A percentile compares a stretch with the other conserved stretches of the same genome.
Conservation (phyloP, 2,888 invertebrate species). For the Lordiphosa fenestrarum region DNA sequence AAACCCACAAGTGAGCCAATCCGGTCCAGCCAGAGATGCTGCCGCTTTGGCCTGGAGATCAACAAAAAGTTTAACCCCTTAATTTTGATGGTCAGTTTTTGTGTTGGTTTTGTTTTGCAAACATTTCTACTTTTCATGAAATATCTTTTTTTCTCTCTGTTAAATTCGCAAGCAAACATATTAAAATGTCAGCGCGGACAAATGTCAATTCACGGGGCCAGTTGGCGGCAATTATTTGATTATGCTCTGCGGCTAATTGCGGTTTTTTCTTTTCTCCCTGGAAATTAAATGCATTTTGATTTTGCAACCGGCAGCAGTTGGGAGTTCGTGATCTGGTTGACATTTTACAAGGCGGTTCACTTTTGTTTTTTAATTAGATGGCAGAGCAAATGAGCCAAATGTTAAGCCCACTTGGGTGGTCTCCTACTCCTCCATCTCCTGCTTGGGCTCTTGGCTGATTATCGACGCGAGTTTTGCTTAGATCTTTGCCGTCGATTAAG, state of each 20-base stretch:
- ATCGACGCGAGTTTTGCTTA: conserved; percentile 64
- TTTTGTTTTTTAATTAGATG: conserved; percentile 72
- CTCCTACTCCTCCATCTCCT: conserved; percentile 15
- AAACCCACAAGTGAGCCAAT: too few relatives aligned
- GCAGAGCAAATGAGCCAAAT: conserved; percentile 10
- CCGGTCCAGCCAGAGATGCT: conserved; percentile 8
- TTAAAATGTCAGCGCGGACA: conserved; percentile 70
- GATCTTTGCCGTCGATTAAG: conserved; percentile 73
- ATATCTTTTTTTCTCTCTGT: conserved; percentile 17
- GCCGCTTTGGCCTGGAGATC: conserved; percentile 42
- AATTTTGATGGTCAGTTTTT: conserved; percentile 29
- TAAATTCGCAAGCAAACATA: conserved; percentile 60
- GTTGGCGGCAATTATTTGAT: conserved; percentile 60
- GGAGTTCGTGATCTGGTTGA: conserved; percentile 68
- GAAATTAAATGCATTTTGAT: conserved; percentile 69
- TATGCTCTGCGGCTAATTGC: conserved; percentile 38
- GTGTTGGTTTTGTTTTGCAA: conserved; percentile 38
- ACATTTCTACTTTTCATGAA: conserved; percentile 16
- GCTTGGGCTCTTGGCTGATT: conserved; percentile 41
- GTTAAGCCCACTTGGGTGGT: conserved; percentile 41
- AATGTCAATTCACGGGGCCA: conserved; percentile 62
- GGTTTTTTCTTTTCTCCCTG: conserved; percentile 38
- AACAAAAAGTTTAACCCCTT: conserved; percentile 64
- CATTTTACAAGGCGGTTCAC: conserved; percentile 68
- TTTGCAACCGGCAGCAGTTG: conserved; percentile 53